Evolutionary conservation across 2,113 vertebrate genomes (phyloP), one percentile per base, ranked within the genome.

Genomic region (Neotoma lepida): DNA sequence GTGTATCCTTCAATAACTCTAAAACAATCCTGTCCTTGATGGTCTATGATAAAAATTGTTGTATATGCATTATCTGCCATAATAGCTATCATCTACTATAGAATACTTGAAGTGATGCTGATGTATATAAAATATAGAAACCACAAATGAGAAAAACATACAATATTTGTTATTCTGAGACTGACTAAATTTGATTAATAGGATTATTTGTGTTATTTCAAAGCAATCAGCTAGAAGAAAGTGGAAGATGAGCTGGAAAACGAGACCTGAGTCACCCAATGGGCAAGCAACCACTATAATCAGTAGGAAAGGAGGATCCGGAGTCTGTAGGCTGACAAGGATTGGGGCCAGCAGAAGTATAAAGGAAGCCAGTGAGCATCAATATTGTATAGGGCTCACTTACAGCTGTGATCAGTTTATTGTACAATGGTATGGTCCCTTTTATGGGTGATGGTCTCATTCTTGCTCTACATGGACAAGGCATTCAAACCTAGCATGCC

Each of bases 261-360:
- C 3, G 15, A 30, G n/a, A 28, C 0, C 2, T 13, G 22, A n/a
- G 24, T 15, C 17, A 33, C 6, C 26, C 68, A n/a, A 35, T 4
- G 24, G 49, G 15, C 0, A 3, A 46, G 39, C 14, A 76, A 70
- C 44, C n/a, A 66, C 4, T 8, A 70, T 33, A 66, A 24, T 24
- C 18, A n/a, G 73, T 26, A 28, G 35, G 35, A 39, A 76, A 64
- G 24, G 4, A 8, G 5, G 13, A 20, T 0, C 26, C 74, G 35
- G 46, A 51, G 20, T 49, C 13, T 46, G 1, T n/a, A 70, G 39
- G 33, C 17, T 26, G 18, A 9, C 13, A 73, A 35, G 2, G 3
- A 18, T 9, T 26, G 51, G 18, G 3, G 20, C 4, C 28, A 28
- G 10, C 0, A 0, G 30, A 90, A 78, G 41, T 44, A 41, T 41